phyloP scores from a whole-genome alignment of 1,140 invertebrate species.

The Rhopalosiphum padi region DNA sequence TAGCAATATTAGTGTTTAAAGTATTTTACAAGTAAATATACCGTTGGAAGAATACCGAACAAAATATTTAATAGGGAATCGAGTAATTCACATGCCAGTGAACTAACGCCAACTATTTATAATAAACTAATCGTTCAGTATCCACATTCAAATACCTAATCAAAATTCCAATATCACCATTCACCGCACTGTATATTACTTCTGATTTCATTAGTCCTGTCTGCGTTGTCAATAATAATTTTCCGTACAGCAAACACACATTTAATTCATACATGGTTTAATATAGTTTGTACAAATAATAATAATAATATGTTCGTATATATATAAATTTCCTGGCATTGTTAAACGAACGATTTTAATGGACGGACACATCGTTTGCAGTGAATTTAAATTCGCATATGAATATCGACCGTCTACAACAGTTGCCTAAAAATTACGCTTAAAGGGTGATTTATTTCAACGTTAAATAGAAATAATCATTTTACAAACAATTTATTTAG shows the following conservation, averaged over 20 bases:
- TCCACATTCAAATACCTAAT: background rate
- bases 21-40: background rate
- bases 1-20: background rate
- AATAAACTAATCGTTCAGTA: background rate
- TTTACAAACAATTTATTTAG: background rate
- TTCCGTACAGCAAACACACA: background rate
- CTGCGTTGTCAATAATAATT: background rate
- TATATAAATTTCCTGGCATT: background rate
- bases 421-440: background rate
- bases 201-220: background rate
- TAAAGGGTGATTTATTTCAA: background rate
- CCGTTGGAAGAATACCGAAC: background rate
- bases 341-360: background rate
- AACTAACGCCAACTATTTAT: background rate
- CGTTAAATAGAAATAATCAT: background rate
- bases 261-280: background rate
- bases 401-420: background rate
- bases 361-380: background rate
- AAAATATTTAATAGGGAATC: background rate
- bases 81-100: background rate
- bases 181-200: background rate
- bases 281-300: background rate
- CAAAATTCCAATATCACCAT: background rate
- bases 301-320: background rate
- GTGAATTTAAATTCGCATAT: background rate